Evolutionary conservation across 2,888 invertebrate genomes (phyloP), one percentile per base, ranked within the genome.

Genomic region (Brenthis ino): DNA sequence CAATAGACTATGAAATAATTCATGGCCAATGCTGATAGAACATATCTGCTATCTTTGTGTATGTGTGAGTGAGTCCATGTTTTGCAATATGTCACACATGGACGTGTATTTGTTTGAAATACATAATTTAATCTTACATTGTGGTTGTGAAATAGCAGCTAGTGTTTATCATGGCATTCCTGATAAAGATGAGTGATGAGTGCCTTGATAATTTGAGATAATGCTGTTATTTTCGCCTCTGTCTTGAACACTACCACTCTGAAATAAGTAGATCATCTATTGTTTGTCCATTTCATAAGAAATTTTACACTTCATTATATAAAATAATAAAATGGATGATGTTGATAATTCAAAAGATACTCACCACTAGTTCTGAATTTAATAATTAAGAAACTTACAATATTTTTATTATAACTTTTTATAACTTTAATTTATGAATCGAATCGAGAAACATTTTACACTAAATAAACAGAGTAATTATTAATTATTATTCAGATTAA

Each of bases 161-260:
- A 72, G 76, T 74, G 74, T 80, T 82, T 85, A 83, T 84, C 85
- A 79, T 72, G 66, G 73, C 76, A 75, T 79, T 84, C 74, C 72
- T 82, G 89, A 89, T 89, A 89, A 85, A 79, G 67, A 78, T 85
- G 85, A 86, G 76, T 87, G 87, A 87, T 88, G 82, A 80, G 77
- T 82, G 77, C 77, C 76, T 72, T 82, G 87, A 87, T 87, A 88
- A 82, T 72, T 66, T 55, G 53, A 74, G 81, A 81, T 81, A 81
- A 77, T 69, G 67, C 68, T 67, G 69, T 64, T 68, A 67, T 68
- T 60, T 60, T 66, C 54, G 65, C 64, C 67, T 65, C 53, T 48
- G 64, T 57, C 47, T 68, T 61, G 51, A 63, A 55, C 33, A 24
- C n/a, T 63, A n/a, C 37, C 20, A 63, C 60, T 60, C 28, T 63